Evolutionary conservation across 2,113 vertebrate species (phyloP), one percentile per base, ranked within the genome.

Genomic region (Cottus gobio): DNA sequence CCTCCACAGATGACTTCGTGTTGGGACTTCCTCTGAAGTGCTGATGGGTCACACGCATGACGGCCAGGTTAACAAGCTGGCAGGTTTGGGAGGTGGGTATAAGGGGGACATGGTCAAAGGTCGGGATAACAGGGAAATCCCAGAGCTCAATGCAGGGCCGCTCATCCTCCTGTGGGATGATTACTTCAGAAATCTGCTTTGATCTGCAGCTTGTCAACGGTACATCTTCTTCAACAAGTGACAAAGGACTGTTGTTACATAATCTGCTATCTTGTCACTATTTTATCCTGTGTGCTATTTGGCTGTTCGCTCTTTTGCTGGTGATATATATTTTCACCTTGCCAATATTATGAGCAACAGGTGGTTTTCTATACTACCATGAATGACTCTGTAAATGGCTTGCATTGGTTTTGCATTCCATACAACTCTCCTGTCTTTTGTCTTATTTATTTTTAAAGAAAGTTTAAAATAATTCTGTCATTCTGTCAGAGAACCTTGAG

Each of bases 41-140:
- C 91, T 77, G 82, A 65, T 80, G 77, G 88, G 83, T 90, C 85
- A 89, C 85, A 89, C 2, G 89, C 91, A 90, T 90, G 87, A 92
- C 84, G 72, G 73, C 66, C 83, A 90, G 91, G 91, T 93, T 93
- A 93, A 93, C 89, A 84, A 80, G 87, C 85, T 75, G 84, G 44
- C 91, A 92, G 89, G 80, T 87, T 89, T 42, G 61, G 77, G 79
- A 81, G 85, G 68, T 85, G 65, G 63, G 77, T 52, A 80, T 63
- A 44, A 28, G 50, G 65, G 71, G 87, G 66, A 79, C 75, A 62
- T 26, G 85, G 90, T 87, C 87, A 89, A 85, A 92, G 89, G 85
- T 92, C 91, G 63, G 71, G 68, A 91, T 83, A 89, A 89, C 82
- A 80, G 83, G 91, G 91, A 94, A 90, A 89, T 91, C 88, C 85